Evolutionary conservation across 2,113 vertebrate genomes (phyloP).

Genomic region (Bettongia penicillata): DNA sequence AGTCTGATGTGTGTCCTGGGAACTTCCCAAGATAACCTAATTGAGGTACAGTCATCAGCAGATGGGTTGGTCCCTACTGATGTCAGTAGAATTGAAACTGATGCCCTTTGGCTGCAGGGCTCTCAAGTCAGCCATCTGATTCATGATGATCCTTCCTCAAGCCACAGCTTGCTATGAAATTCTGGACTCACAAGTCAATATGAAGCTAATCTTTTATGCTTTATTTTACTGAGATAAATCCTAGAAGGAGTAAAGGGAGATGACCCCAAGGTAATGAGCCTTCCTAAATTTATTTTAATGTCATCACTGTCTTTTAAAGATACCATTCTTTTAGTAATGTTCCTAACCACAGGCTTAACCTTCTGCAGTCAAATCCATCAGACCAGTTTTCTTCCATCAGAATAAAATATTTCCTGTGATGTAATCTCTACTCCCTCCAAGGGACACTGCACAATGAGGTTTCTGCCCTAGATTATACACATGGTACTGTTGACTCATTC

Average conservation of each 20-base stretch:
- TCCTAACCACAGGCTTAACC: constrained; percentile 8
- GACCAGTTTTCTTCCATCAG: not conserved
- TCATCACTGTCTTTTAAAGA: not conserved
- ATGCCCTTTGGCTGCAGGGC: constrained; percentile 41
- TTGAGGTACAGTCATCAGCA: constrained; percentile 63
- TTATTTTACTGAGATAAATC: constrained; percentile 37
- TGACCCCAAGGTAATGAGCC: constrained; percentile 1
- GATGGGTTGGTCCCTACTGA: constrained; percentile 61
- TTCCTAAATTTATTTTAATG: constrained; percentile 3
- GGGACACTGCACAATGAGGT: constrained; percentile 23
- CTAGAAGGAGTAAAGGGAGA: constrained; percentile 6
- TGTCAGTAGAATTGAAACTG: constrained; percentile 50
- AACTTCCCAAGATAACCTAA: constrained; percentile 61
- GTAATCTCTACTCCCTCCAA: constrained; percentile 33
- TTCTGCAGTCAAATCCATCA: constrained; percentile 12
- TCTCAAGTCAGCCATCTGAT: constrained; percentile 28
- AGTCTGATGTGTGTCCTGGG: constrained; percentile 63
- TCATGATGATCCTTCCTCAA: constrained; percentile 36
- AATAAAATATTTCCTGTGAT: constrained; percentile 35
- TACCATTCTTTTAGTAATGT: constrained; percentile 41
- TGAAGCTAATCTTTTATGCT: constrained; percentile 7
- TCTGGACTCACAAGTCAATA: not conserved
- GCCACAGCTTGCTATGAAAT: constrained; percentile 18
- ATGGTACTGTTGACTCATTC: not conserved
- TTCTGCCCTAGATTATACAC: not conserved